Evolutionary conservation across 2,113 vertebrate genomes (phyloP).

Genomic region (Thamnaconus septentrionalis): DNA sequence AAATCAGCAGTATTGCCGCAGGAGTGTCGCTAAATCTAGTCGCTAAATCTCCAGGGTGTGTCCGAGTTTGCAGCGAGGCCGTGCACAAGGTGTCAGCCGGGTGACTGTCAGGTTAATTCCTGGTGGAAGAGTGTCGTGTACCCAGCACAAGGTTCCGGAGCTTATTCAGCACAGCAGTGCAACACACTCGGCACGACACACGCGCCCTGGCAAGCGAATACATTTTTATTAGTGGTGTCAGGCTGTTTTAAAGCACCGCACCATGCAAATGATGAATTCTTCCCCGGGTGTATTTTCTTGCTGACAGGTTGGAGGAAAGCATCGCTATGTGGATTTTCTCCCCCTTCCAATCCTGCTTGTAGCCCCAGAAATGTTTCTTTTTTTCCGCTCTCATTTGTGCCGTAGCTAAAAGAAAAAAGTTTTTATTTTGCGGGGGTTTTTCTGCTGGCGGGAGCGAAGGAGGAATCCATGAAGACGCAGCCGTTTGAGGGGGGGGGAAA

Average conservation of each 20-base stretch:
- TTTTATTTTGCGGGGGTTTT: slow-evolving; percentile 5
- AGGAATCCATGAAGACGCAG: slow-evolving; percentile 27
- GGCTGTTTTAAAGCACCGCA: slow-evolving; percentile 61
- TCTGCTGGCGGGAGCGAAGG: slow-evolving; percentile 23
- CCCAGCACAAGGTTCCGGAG: slow-evolving; percentile 56
- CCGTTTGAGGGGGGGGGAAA: not conserved
- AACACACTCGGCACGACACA: slow-evolving; percentile 67
- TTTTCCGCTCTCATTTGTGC: slow-evolving; percentile 16
- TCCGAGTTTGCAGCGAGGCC: slow-evolving; percentile 33
- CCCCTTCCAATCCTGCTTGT: slow-evolving; percentile 33
- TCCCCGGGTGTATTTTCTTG: slow-evolving; percentile 66
- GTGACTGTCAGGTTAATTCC: slow-evolving; percentile 55
- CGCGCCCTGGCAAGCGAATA: slow-evolving; percentile 61
- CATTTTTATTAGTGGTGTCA: slow-evolving; percentile 74
- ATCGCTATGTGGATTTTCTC: slow-evolving; percentile 52
- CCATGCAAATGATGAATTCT: slow-evolving; percentile 73
- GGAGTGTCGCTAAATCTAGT: no score
- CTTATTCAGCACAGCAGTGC: slow-evolving; percentile 67
- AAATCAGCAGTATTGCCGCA: no score
- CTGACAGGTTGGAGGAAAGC: slow-evolving; percentile 57
- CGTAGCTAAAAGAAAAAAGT: no score
- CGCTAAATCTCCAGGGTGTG: slow-evolving; percentile 2
- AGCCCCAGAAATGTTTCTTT: slow-evolving; percentile 35
- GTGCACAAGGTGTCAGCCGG: slow-evolving; percentile 44
- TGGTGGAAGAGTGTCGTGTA: slow-evolving; percentile 54